Evolutionary conservation across 23 tunicate genomes (phyloP), one percentile per base, ranked within the genome.

Genomic region (Oikopleura vanhoeffeni): DNA sequence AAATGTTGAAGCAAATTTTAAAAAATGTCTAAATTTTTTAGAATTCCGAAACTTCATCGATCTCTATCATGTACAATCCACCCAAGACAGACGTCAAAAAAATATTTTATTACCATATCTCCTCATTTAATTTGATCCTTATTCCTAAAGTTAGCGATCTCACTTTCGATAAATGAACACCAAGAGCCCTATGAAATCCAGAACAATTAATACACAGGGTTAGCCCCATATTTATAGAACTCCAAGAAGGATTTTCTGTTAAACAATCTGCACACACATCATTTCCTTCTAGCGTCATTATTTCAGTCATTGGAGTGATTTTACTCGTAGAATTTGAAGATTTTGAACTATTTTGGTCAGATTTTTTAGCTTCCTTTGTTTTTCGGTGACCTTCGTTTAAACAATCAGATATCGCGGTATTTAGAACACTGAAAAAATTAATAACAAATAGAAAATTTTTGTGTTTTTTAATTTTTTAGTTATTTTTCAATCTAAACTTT

Each of bases 151-250:
- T n/a, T n/a, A n/a, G n/a, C n/a, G n/a, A n/a, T n/a, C 79, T 18
- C 4, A 71, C 79, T 32, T 71, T 71, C 2, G 79, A 71, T 30
- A 71, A 32, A 71, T 71, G 79, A 32, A 71, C 79, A 3, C 79
- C 79, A 2, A 71, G 2, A 2, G 79, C 79, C 35, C 79, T 18
- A 30, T 71, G 79, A 30, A 30, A 2, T 18, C 79, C 79, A 4
- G 34, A 13, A 38, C 79, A 71, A 13, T 71, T 18, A 13, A 71
- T 71, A 30, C 79, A 71, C 3, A 71, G 2, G 38, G 79, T 71
- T 24, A 71, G 27, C 36, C 79, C 79, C 36, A 71, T 18, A 32
- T 71, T 71, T 71, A 30, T 71, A 32, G 79, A 71, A 38, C 79
- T 71, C 79, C 79, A 71, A 71, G 34, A 18, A 2, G 79, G 79